Conservation (phyloP, 2,113 vertebrate species). For the Natator depressus region DNA sequence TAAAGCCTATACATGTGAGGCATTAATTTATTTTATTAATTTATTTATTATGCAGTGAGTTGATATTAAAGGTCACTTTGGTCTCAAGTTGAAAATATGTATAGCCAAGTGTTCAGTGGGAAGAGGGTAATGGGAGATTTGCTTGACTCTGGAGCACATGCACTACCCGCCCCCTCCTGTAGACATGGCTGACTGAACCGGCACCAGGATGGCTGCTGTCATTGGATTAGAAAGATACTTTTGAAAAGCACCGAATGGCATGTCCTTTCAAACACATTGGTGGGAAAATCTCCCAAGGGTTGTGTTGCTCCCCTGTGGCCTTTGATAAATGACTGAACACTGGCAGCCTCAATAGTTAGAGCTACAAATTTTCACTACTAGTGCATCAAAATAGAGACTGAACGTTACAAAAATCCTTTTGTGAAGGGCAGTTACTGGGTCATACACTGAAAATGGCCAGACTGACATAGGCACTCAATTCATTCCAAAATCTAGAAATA, state of each 20-base stretch:
- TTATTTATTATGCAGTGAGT: background rate
- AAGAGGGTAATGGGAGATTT: background rate
- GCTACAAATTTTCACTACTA: rapidly evolving
- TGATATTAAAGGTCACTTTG: background rate
- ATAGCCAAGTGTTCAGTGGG: too few species aligned
- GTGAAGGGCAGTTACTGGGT: background rate
- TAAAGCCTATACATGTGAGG: background rate
- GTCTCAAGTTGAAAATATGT: background rate
- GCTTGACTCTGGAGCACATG: background rate
- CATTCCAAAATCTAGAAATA: background rate
- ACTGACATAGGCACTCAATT: background rate
- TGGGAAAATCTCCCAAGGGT: background rate
- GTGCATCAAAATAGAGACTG: background rate
- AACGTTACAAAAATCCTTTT: background rate
- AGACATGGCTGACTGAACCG: background rate
- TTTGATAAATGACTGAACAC: background rate
- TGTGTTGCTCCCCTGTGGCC: background rate
- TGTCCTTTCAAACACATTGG: background rate
- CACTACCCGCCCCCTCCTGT: background rate
- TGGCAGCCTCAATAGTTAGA: background rate
- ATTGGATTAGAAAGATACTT: background rate
- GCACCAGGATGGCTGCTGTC: background rate
- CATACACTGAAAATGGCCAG: background rate
- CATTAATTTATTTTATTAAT: background rate
- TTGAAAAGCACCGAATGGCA: background rate